Conservation (phyloP, 2,888 invertebrate species). For the Ischnura elegans region DNA sequence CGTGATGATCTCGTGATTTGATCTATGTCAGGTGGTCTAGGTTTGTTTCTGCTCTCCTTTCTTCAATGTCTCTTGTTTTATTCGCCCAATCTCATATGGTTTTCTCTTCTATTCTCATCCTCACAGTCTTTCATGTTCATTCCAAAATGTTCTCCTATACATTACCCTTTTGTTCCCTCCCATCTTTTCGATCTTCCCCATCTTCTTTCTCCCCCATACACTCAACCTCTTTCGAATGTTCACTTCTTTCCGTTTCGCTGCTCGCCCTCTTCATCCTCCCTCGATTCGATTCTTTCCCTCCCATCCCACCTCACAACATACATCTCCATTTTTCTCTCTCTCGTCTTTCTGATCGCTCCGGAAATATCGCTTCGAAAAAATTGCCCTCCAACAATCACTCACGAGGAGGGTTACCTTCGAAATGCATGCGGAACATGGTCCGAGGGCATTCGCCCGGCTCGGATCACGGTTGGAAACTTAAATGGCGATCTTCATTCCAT, state of each 20-base stretch:
- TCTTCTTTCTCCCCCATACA: background rate
- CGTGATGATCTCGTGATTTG: too few relatives aligned
- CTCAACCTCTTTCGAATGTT: background rate
- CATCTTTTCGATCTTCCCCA: background rate
- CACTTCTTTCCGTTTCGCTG: background rate
- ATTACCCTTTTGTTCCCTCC: too few relatives aligned
- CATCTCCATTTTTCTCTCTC: conserved; percentile 21
- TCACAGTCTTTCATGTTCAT: too few relatives aligned
- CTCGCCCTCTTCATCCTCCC: background rate
- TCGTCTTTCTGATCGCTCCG: background rate
- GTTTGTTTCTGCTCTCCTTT: too few relatives aligned
- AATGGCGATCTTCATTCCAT: too few relatives aligned
- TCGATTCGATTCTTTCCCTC: background rate
- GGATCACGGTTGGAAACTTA: too few relatives aligned
- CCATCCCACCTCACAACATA: background rate
- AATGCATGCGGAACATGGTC: background rate
- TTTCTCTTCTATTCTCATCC: background rate
- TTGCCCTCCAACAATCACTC: background rate
- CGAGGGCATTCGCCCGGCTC: background rate
- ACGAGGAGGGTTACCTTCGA: background rate
- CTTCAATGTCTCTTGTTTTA: too few relatives aligned
- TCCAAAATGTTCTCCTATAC: too few relatives aligned
- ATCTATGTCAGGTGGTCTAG: too few relatives aligned
- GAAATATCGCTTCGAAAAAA: background rate
- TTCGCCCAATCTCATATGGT: too few relatives aligned